These are phyloP conservation scores for Arctopsyche grandis DNA, from an alignment of 1,140 invertebrate species.

Conservation along the genomic window DNA sequence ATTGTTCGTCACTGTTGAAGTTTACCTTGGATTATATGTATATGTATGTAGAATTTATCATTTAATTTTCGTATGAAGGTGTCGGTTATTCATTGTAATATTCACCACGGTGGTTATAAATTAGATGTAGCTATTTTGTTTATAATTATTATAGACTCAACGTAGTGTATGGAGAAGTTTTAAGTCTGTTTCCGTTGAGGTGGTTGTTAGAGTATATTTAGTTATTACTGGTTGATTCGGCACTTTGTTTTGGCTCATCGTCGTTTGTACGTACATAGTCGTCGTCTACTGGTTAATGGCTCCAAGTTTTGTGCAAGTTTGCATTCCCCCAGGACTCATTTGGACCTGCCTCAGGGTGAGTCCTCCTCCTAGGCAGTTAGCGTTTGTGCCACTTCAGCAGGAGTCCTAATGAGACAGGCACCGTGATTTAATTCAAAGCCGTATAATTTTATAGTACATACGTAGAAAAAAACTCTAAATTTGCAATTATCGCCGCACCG, in stretches of 20 bases:
- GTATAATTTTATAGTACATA: neutral
- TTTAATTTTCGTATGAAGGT: no score
- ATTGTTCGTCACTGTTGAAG: no score
- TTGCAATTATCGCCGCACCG: neutral
- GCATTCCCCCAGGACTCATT: neutral
- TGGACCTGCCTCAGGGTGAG: neutral
- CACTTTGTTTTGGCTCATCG: neutral
- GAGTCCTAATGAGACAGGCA: neutral
- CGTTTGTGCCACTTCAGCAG: neutral
- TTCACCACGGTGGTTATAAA: no score
- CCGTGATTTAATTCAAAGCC: neutral
- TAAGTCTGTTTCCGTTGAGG: neutral
- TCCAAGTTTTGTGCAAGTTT: conserved; percentile 1
- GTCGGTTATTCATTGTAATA: no score
- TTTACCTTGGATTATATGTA: neutral
- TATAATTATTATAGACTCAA: no score
- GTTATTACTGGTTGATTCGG: neutral
- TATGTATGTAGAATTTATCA: neutral
- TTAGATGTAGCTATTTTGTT: no score
- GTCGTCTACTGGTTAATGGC: neutral
- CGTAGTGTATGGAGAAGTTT: neutral
- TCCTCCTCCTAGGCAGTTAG: conserved; percentile 12
- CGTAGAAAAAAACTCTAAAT: neutral
- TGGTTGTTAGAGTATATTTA: neutral
- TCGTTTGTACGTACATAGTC: no score